Conservation (phyloP, 2,113 vertebrate genomes). For the Oreamnos americanus region DNA sequence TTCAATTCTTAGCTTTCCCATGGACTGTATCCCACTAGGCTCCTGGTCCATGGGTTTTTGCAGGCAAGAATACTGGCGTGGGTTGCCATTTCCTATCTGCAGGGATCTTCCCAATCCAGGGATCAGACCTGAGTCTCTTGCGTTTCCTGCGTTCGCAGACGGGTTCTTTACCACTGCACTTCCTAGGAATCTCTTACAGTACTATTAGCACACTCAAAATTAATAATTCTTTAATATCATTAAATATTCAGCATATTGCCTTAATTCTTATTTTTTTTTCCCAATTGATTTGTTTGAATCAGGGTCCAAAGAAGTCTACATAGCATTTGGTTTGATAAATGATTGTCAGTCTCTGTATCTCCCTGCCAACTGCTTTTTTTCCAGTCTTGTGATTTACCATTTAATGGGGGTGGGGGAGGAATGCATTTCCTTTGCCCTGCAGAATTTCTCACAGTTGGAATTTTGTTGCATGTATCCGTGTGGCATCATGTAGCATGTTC, state of each 20-base stretch:
- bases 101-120: not conserved
- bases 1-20: not conserved
- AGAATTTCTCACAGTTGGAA: not conserved
- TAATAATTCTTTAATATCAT: not conserved
- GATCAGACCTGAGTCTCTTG: not conserved
- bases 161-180: not conserved
- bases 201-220: not conserved
- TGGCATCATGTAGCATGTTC: not conserved
- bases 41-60: not conserved
- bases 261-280: not conserved
- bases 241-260: not conserved
- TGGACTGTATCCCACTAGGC: not conserved
- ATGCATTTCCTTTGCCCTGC: not conserved
- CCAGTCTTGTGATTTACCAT: not conserved
- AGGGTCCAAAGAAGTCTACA: not conserved
- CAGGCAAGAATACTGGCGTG: not conserved
- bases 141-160: not conserved
- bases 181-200: not conserved
- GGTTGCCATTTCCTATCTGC: not conserved
- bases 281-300: not conserved
- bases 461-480: not conserved
- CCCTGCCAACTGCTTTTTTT: not conserved
- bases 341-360: not conserved
- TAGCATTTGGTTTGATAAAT: not conserved
- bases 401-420: not conserved